Evolutionary conservation across 23 tunicate genomes (phyloP).

Genomic region (Ciona savignyi): DNA sequence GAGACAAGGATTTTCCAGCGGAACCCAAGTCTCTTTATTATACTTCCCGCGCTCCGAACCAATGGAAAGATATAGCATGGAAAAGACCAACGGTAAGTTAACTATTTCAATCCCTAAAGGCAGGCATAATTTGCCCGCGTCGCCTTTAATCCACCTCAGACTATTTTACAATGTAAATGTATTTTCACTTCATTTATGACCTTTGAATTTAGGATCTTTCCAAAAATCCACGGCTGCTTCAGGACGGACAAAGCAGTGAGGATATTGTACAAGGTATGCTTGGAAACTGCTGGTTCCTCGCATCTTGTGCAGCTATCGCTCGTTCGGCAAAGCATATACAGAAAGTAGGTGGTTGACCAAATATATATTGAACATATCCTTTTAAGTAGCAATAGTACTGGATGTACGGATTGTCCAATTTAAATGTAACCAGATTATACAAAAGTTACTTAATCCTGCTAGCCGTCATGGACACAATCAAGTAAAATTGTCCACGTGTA

Average conservation of each 20-base stretch:
- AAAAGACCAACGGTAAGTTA: slow-evolving; percentile 69
- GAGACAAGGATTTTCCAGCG: slow-evolving; percentile 63
- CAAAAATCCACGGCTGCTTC: slow-evolving; percentile 27
- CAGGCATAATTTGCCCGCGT: too few relatives aligned
- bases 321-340: slow-evolving; percentile 36
- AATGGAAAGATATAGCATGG: slow-evolving; percentile 59
- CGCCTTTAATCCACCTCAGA: not conserved
- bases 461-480: not conserved
- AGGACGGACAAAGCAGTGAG: slow-evolving; percentile 42
- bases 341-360: slow-evolving; percentile 27
- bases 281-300: slow-evolving; percentile 92
- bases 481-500: not conserved
- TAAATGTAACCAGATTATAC: too few relatives aligned
- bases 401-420: too few relatives aligned
- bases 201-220: slow-evolving; percentile 71
- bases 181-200: too few relatives aligned
- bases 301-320: slow-evolving; percentile 74
- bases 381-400: too few relatives aligned
- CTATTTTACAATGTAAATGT: not conserved
- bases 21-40: slow-evolving; percentile 56
- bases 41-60: slow-evolving; percentile 23
- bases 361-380: not conserved
- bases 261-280: slow-evolving; percentile 77
- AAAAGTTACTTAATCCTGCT: too few relatives aligned
- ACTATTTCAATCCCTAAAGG: too few relatives aligned